Percentiles rank a stretch among this genome's conserved stretches.
phyloP scores from a whole-genome alignment of 2,797 vertebrate genomes.

The Ficedula albicollis region DNA sequence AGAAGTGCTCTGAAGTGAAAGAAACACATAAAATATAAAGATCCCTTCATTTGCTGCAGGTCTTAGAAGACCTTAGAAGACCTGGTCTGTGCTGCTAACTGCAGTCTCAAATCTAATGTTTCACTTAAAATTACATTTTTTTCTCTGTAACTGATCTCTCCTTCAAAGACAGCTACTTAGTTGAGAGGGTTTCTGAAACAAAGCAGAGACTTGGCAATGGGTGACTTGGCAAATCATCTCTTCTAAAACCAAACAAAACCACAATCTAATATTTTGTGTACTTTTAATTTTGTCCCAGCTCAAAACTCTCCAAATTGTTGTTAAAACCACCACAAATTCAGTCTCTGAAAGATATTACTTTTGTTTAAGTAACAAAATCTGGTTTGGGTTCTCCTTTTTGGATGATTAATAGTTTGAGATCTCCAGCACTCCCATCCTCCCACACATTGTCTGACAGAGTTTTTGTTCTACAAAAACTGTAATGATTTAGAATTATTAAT shows the following conservation, averaged over 20 bases:
- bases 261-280: background rate
- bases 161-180: background rate
- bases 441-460: background rate
- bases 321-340: background rate
- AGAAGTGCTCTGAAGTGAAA: background rate
- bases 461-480: background rate
- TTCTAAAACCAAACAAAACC: background rate
- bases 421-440: background rate
- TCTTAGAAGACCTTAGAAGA: background rate
- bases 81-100: background rate
- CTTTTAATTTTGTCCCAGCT: background rate
- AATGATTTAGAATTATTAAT: background rate
- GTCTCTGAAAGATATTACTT: background rate
- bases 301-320: background rate
- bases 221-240: background rate
- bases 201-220: background rate
- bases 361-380: background rate
- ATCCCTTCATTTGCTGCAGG: background rate
- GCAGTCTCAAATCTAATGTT: background rate
- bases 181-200: background rate
- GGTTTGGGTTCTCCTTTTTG: background rate
- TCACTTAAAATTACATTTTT: background rate
- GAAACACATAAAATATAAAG: background rate
- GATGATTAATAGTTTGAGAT: background rate
- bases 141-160: background rate